Conservation (phyloP, 2,888 invertebrate species). For the Epiblema foenella region DNA sequence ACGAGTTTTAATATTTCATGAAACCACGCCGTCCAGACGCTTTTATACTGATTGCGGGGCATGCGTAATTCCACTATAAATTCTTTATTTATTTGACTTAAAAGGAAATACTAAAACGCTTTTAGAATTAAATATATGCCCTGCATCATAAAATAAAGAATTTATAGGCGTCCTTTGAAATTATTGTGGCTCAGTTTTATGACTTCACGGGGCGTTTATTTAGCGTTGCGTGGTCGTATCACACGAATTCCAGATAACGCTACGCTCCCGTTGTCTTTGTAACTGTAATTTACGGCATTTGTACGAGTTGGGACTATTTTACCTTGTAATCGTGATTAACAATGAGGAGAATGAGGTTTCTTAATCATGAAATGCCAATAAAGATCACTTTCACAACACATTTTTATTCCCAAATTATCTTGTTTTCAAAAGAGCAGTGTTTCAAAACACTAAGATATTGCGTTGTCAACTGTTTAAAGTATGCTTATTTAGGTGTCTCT, state of each 20-base stretch:
- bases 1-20: slow-evolving; percentile 60
- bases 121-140: slow-evolving; percentile 82
- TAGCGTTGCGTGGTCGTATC: slow-evolving; percentile 75
- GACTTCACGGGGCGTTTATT: slow-evolving; percentile 82
- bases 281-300: slow-evolving; percentile 65
- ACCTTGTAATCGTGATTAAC: slow-evolving; percentile 41
- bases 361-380: slow-evolving; percentile 10
- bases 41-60: slow-evolving; percentile 69
- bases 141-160: slow-evolving; percentile 82
- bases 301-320: slow-evolving; percentile 46
- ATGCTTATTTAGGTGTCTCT: no score
- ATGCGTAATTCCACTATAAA: slow-evolving; percentile 73
- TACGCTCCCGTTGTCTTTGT: slow-evolving; percentile 62
- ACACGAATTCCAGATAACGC: slow-evolving; percentile 70
- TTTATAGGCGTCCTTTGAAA: slow-evolving; percentile 83
- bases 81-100: slow-evolving; percentile 74
- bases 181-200: slow-evolving; percentile 81
- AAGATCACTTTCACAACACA: background rate
- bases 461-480: no score
- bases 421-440: slow-evolving; percentile 34
- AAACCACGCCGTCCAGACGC: slow-evolving; percentile 57
- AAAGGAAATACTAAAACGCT: slow-evolving; percentile 78
- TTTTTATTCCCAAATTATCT: no score
- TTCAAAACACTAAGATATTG: slow-evolving; percentile 50
- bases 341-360: slow-evolving; percentile 29